A percentile compares a stretch with the other conserved stretches of the same genome.
Conservation (phyloP, 2,888 invertebrate species). For the Cataglyphis cursor region DNA sequence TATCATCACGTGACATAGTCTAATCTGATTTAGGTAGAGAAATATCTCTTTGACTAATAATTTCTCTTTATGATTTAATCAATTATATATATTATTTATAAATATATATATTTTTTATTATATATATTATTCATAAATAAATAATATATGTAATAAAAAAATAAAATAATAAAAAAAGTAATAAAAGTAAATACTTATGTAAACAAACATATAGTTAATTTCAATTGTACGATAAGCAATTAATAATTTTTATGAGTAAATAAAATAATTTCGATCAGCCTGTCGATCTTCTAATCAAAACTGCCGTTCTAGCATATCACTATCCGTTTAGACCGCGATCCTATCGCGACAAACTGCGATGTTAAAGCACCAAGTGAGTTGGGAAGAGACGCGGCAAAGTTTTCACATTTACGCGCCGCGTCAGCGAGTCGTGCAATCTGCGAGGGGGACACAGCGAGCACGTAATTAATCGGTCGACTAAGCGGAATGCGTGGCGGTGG, state of each 20-base stretch:
- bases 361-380: slow-evolving; percentile 14
- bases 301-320: background rate
- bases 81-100: background rate
- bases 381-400: slow-evolving; percentile 32
- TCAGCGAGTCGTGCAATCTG: slow-evolving; percentile 50
- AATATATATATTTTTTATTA: too few relatives aligned
- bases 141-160: too few relatives aligned
- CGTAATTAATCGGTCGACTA: slow-evolving; percentile 71
- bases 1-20: background rate
- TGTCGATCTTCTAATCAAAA: background rate
- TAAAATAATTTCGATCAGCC: background rate
- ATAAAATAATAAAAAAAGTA: too few relatives aligned
- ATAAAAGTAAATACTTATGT: background rate
- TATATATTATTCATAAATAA: too few relatives aligned
- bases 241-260: background rate
- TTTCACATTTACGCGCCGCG: slow-evolving; percentile 54
- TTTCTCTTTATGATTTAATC: background rate
- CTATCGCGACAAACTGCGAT: background rate
- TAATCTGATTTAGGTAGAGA: background rate
- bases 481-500: slow-evolving; percentile 70
- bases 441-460: slow-evolving; percentile 42
- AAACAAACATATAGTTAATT: background rate
- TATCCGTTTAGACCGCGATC: background rate
- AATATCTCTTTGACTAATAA: background rate
- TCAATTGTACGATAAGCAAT: background rate